These are phyloP conservation scores for Eristalis pertinax DNA, from an alignment of 2,888 invertebrate species.

Conservation along the genomic window DNA sequence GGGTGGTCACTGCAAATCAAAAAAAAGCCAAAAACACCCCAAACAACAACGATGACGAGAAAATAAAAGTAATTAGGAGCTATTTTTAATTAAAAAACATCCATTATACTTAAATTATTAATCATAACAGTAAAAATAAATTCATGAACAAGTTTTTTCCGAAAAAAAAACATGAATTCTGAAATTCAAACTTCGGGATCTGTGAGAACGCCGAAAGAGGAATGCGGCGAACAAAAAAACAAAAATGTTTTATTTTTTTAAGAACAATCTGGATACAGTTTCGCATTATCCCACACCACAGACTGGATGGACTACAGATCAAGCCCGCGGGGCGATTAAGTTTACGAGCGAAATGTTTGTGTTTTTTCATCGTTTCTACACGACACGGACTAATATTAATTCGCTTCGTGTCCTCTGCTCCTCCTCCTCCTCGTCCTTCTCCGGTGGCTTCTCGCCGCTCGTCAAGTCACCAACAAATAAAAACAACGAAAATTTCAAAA, in stretches of 20 bases:
- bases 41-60: neutral
- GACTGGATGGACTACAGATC: constrained; percentile 1
- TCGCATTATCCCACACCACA: constrained; percentile 1
- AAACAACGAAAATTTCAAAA: neutral
- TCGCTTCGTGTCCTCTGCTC: neutral
- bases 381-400: constrained; percentile 24
- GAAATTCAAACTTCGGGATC: neutral
- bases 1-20: neutral
- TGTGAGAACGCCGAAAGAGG: neutral
- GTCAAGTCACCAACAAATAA: neutral
- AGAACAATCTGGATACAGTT: constrained; percentile 9
- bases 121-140: constrained; percentile 33
- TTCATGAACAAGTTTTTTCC: neutral
- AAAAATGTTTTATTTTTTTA: neutral
- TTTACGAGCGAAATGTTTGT: constrained; percentile 19
- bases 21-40: neutral
- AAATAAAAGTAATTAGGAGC: constrained; percentile 43
- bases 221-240: neutral
- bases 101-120: constrained; percentile 46
- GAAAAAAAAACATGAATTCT: neutral
- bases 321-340: constrained; percentile 41
- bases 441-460: neutral
- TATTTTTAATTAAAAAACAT: constrained; percentile 60
- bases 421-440: neutral
- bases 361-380: neutral